phyloP scores from a whole-genome alignment of 2,113 vertebrate genomes.

The Triplophysa siluroides region DNA sequence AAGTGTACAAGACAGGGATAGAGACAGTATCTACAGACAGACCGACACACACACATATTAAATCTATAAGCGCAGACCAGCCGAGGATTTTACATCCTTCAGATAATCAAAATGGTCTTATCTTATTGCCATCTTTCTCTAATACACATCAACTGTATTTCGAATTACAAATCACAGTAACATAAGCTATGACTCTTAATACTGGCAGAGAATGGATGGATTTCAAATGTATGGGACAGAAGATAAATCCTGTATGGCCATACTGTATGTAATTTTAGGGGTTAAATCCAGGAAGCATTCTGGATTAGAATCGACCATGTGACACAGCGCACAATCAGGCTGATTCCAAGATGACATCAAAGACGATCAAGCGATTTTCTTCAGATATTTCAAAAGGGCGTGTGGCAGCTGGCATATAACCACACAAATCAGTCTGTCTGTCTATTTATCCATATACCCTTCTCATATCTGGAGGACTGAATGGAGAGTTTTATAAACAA shows the following conservation, averaged over 20 bases:
- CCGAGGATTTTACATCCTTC: background rate
- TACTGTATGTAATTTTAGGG: constrained; percentile 8
- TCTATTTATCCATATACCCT: background rate
- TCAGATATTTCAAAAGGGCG: background rate
- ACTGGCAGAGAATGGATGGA: background rate
- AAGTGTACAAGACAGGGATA: too few relatives aligned
- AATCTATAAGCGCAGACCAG: constrained; percentile 10
- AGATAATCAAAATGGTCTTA: constrained; percentile 32
- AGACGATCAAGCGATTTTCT: constrained; percentile 9
- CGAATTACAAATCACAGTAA: too few relatives aligned
- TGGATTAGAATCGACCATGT: constrained; percentile 32
- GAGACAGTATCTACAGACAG: background rate
- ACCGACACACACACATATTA: background rate
- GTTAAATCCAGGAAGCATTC: constrained; percentile 20
- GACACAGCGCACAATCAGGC: constrained; percentile 18
- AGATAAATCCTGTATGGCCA: constrained; percentile 8
- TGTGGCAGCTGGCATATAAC: background rate
- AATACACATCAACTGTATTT: background rate
- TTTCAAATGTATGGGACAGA: background rate
- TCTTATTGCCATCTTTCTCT: background rate
- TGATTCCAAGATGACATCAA: background rate
- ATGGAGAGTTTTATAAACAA: too few relatives aligned
- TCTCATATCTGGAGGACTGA: too few relatives aligned
- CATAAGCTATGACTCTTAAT: background rate
- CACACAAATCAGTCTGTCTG: background rate